Percentiles rank a stretch among this genome's conserved stretches.
Evolutionary conservation across 1,140 invertebrate species (phyloP).

Genomic region (Hycleus cichorii): DNA sequence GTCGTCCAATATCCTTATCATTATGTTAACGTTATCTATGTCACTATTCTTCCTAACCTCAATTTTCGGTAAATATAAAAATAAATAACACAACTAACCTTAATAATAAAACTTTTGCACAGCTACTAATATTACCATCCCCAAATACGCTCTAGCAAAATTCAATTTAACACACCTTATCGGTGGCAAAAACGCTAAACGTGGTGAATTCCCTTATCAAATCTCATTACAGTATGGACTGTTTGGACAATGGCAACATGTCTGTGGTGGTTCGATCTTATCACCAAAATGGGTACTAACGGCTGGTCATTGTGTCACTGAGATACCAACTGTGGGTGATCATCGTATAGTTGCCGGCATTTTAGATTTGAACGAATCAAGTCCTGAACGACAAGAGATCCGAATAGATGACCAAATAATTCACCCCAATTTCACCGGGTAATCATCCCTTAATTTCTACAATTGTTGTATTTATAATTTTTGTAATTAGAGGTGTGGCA

Average conservation of each 20-base stretch:
- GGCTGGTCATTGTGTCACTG: slow-evolving; percentile 52
- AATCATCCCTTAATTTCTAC: slow-evolving; percentile 18
- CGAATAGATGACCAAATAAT: slow-evolving; percentile 38
- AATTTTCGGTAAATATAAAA: too few species aligned
- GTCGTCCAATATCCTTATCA: too few species aligned
- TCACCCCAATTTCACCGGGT: slow-evolving; percentile 49
- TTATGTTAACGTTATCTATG: too few species aligned
- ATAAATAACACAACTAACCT: too few species aligned
- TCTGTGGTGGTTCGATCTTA: slow-evolving; percentile 59
- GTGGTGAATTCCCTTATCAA: slow-evolving; percentile 26
- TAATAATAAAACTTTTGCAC: too few species aligned
- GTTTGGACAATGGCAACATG: slow-evolving; percentile 36
- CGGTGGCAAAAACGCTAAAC: slow-evolving; percentile 19
- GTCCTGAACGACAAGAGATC: slow-evolving; percentile 40
- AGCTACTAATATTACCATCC: too few species aligned
- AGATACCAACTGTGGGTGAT: slow-evolving; percentile 29
- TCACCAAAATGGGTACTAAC: slow-evolving; percentile 50
- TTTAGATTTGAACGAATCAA: slow-evolving; percentile 26
- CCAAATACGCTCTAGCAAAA: too few species aligned
- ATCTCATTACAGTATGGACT: slow-evolving; percentile 18
- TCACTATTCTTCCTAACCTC: too few species aligned
- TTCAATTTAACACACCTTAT: slow-evolving; percentile 8
- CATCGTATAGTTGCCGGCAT: slow-evolving; percentile 40
- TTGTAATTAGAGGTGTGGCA: slow-evolving; percentile 40
- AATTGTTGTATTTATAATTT: not conserved